Evolutionary conservation across 2,888 invertebrate genomes (phyloP), one percentile per base, ranked within the genome.

Genomic region (Sipha maydis): DNA sequence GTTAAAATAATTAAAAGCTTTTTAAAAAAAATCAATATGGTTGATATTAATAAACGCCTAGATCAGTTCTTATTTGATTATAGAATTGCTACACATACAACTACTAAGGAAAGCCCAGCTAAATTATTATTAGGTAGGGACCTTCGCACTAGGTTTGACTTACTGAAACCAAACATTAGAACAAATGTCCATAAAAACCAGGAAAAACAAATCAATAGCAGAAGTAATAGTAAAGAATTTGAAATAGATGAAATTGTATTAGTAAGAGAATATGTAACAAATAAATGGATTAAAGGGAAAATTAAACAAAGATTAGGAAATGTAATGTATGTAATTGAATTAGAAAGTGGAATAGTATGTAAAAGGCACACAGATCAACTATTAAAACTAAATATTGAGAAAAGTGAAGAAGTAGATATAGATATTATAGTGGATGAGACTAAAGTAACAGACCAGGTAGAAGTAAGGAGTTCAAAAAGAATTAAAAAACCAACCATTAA

Each of bases 311-410:
- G 73, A 83, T 25, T 71, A 71, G 83, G 83, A 3, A 73, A 71
- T 31, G 41, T 83, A 48, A 34, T 73, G n/a, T 83, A 83, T 41
- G 4, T 83, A n/a, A 73, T 67, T 71, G n/a, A 83, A 83, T 28
- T 71, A n/a, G 67, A 38, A 48, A 83, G 34, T 71, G 71, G 83
- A 7, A 28, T 48, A 71, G 41, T 83, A 28, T 48, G 41, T 34
- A 83, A 83, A 41, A 69, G 71, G 17, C 82, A 82, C 31, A 31
- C 38, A 34, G 69, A 82, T 17, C 82, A 82, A 82, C 38, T 82
- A n/a, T 54, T 41, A 48, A 77, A 28, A 28, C 28, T 48, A 28
- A 77, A 77, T 2, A 54, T 25, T 28, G 48, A 77, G 8, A 48
- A 41, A 77, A 48, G 41, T 77, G 77, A 77, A 41, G 41, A 21